A percentile compares a stretch with the other conserved stretches of the same genome.
Conservation (phyloP, 2,113 vertebrate genomes). For the Eulemur macaco region DNA sequence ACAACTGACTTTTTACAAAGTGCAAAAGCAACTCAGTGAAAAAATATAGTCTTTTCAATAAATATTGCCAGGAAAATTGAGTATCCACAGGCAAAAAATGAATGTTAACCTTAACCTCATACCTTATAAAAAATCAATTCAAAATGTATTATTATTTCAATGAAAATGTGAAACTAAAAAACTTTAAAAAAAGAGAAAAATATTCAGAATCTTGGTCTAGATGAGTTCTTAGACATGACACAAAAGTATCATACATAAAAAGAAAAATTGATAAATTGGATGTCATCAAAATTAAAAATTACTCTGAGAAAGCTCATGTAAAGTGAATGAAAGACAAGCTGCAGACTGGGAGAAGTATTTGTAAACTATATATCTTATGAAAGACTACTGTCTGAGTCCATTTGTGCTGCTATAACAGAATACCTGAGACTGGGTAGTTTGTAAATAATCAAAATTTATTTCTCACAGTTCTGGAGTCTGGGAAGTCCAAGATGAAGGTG, state of each 20-base stretch:
- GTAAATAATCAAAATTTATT: too few species aligned
- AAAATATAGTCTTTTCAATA: background rate
- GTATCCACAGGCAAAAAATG: background rate
- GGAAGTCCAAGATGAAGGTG: too few species aligned
- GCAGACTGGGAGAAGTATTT: too few species aligned
- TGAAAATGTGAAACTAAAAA: background rate
- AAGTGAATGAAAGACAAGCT: background rate
- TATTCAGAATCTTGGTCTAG: background rate
- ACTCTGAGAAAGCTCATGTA: background rate
- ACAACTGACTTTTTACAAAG: background rate
- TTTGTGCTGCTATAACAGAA: too few species aligned
- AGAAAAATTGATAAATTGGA: background rate
- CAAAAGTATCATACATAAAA: background rate
- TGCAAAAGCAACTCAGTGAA: background rate
- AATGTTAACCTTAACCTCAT: background rate
- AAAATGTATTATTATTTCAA: background rate
- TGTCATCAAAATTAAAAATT: background rate
- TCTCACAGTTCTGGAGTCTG: too few species aligned
- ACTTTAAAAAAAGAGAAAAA: background rate
- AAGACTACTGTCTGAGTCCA: too few species aligned
- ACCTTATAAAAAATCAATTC: background rate
- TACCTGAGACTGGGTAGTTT: too few species aligned
- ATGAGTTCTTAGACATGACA: background rate
- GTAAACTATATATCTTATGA: too few species aligned
- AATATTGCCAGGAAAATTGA: background rate